Evolutionary conservation across 1,140 invertebrate species (phyloP).

Genomic region (Zaprionus capensis): DNA sequence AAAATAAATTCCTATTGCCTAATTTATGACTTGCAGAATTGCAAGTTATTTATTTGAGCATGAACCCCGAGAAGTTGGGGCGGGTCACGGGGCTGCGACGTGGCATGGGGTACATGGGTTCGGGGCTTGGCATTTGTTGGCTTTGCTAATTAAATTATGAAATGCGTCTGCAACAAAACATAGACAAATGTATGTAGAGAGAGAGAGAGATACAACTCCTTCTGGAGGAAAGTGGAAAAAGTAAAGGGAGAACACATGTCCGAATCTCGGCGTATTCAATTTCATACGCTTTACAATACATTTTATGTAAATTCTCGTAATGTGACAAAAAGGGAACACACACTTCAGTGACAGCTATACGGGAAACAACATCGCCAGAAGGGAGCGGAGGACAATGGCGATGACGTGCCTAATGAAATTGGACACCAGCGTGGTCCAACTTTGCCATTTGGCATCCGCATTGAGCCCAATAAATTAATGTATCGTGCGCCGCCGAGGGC

Average conservation of each 20-base stretch:
- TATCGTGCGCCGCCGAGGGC: constrained; percentile 41
- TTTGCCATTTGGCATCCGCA: constrained; percentile 14
- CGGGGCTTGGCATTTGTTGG: constrained; percentile 52
- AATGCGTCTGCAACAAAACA: constrained; percentile 38
- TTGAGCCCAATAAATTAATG: constrained; percentile 54
- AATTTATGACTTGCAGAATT: constrained; percentile 73
- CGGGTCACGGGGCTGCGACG: not conserved
- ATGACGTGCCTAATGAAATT: constrained; percentile 78
- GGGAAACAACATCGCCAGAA: constrained; percentile 54
- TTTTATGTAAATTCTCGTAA: constrained; percentile 80
- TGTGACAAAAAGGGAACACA: constrained; percentile 73
- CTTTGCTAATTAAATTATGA: constrained; percentile 77
- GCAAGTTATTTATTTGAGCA: constrained; percentile 59
- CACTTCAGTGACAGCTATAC: constrained; percentile 79
- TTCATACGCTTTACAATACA: constrained; percentile 60
- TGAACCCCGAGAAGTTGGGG: constrained; percentile 20
- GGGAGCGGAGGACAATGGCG: constrained; percentile 41
- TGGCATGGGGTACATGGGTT: not conserved
- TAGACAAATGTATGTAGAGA: constrained; percentile 16
- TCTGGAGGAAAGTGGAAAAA: constrained; percentile 25
- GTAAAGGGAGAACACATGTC: constrained; percentile 63
- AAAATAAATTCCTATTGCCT: constrained; percentile 80
- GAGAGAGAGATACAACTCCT: not conserved
- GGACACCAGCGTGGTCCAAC: constrained; percentile 69
- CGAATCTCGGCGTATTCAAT: constrained; percentile 72